phyloP scores from a whole-genome alignment of 1,140 invertebrate genomes.

The Drosophila funebris region DNA sequence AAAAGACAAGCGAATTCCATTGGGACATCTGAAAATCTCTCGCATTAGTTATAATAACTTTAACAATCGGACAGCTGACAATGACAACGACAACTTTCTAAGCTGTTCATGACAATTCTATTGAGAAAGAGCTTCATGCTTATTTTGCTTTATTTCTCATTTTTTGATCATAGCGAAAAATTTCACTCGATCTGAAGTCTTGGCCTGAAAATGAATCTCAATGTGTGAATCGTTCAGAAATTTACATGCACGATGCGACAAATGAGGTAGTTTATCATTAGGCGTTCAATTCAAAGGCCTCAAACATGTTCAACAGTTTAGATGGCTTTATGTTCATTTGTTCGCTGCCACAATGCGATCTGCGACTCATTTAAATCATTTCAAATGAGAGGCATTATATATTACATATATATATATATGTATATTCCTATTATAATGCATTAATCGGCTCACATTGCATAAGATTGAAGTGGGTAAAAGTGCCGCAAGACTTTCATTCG shows the following conservation, averaged over 20 bases:
- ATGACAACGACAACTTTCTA: slow-evolving; percentile 46
- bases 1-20: slow-evolving; percentile 13
- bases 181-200: slow-evolving; percentile 54
- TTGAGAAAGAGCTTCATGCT: slow-evolving; percentile 16
- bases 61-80: slow-evolving; percentile 8
- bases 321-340: slow-evolving; percentile 45
- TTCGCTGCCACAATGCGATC: slow-evolving; percentile 37
- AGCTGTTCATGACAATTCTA: slow-evolving; percentile 46
- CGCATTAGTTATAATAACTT: slow-evolving; percentile 34
- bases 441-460: slow-evolving; percentile 59
- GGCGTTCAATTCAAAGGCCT: slow-evolving; percentile 50
- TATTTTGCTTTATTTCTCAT: not conserved
- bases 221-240: slow-evolving; percentile 44
- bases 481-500: slow-evolving; percentile 69
- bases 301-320: slow-evolving; percentile 25
- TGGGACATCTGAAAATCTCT: slow-evolving; percentile 7
- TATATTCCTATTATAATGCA: slow-evolving; percentile 57
- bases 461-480: slow-evolving; percentile 52
- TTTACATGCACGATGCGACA: slow-evolving; percentile 48
- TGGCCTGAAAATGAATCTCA: slow-evolving; percentile 20
- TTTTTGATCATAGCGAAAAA: slow-evolving; percentile 37
- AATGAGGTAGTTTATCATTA: slow-evolving; percentile 79
- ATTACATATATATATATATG: slow-evolving; percentile 25
- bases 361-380: slow-evolving; percentile 62
- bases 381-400: no score